These are phyloP conservation scores for Entomobrya proxima DNA, from an alignment of 2,888 invertebrate genomes.

Conservation along the genomic window DNA sequence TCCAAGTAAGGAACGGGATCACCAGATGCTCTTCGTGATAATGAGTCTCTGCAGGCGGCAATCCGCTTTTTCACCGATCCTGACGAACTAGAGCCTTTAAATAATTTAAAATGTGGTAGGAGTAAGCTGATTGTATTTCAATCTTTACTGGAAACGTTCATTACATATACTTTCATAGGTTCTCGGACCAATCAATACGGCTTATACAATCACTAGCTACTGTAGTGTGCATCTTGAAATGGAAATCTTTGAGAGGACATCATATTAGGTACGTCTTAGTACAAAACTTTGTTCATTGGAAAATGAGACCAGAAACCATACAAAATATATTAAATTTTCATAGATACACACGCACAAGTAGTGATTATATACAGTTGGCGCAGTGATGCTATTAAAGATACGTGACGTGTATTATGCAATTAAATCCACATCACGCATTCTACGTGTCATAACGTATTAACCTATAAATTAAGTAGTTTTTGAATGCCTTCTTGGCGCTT, in stretches of 20 bases:
- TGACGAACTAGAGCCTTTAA: constrained; percentile 69
- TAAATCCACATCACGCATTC: constrained; percentile 19
- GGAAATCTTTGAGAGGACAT: too few relatives aligned
- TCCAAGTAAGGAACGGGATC: constrained; percentile 32
- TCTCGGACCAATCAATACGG: too few relatives aligned
- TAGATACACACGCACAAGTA: background rate
- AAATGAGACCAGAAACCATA: too few relatives aligned
- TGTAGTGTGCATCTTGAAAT: too few relatives aligned
- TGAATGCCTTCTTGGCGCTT: background rate
- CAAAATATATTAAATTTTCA: too few relatives aligned
- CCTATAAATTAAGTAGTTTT: constrained; percentile 26
- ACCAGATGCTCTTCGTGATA: constrained; percentile 67
- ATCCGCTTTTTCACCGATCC: constrained; percentile 55
- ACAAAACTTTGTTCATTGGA: too few relatives aligned
- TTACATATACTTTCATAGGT: too few relatives aligned
- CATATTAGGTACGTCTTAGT: too few relatives aligned
- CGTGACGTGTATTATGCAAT: constrained; percentile 17
- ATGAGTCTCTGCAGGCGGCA: constrained; percentile 57
- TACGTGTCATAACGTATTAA: constrained; percentile 26
- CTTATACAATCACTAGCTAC: too few relatives aligned
- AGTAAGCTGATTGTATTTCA: background rate
- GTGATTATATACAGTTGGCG: constrained; percentile 17
- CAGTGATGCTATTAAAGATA: background rate
- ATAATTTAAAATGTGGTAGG: constrained; percentile 53
- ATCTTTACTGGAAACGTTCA: too few relatives aligned